These are phyloP conservation scores for Autographa gamma DNA, from an alignment of 2,888 invertebrate genomes.

Conservation along the genomic window DNA sequence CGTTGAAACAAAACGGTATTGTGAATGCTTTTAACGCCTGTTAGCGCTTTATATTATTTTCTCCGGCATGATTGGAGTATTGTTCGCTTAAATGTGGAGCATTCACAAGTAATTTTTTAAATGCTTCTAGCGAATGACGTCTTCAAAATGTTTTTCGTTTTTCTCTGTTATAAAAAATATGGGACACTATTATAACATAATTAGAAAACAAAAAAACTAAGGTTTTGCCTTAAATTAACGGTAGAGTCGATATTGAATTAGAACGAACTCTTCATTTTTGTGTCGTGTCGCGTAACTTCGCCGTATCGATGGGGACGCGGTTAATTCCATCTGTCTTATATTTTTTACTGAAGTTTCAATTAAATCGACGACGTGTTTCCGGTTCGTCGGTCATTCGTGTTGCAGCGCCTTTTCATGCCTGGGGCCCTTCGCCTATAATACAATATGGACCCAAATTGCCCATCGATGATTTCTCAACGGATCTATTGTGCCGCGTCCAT, in stretches of 20 bases:
- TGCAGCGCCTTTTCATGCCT: conserved; percentile 67
- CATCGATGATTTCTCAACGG: conserved; percentile 72
- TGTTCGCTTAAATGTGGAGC: conserved; percentile 22
- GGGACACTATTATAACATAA: conserved; percentile 25
- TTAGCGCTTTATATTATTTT: conserved; percentile 23
- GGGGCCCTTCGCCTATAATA: conserved; percentile 70
- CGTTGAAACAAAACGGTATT: conserved; percentile 7
- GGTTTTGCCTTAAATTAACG: conserved; percentile 61
- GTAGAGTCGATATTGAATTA: conserved; percentile 67
- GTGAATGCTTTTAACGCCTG: conserved; percentile 6
- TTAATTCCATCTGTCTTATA: conserved; percentile 72
- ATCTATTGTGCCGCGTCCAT: conserved; percentile 75
- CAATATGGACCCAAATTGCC: conserved; percentile 80
- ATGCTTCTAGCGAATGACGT: conserved; percentile 35
- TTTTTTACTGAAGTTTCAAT: conserved; percentile 74
- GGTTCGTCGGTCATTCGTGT: conserved; percentile 69
- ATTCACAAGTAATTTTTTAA: conserved; percentile 38
- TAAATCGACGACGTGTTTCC: conserved; percentile 74
- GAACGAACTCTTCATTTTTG: conserved; percentile 58
- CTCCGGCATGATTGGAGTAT: conserved; percentile 36
- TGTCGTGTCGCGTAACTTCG: conserved; percentile 54
- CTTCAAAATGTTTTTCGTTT: conserved; percentile 24
- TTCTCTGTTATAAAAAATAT: conserved; percentile 18
- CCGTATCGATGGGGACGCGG: conserved; percentile 64
- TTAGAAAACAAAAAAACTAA: conserved; percentile 28